Base-by-base conservation (phyloP, 2,888 invertebrate species). In the Heliconius ismenius region DNA sequence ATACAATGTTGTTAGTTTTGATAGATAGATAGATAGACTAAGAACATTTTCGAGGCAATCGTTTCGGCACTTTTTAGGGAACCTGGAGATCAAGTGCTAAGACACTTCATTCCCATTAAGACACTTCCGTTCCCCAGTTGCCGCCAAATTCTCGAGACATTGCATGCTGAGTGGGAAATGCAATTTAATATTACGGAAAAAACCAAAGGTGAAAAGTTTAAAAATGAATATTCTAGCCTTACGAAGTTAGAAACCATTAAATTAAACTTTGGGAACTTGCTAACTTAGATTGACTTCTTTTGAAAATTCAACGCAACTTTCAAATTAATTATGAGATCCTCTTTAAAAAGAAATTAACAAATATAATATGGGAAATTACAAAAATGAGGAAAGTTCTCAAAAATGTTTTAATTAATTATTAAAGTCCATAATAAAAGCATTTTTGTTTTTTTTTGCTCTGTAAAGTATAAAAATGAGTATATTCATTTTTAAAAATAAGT, bases 1-100 rank as follows among this genome's bases (percentile, higher is more conserved):
- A 54, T 74, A 69, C 67, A 58, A 68, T 24, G 36, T 36, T 62
- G 43, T 76, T 76, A 76, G 60, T 70, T 70, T 70, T 70, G n/a
- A 58, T 58, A 13, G 36, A n/a, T 54, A 28, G 4, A 54, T 28
- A 28, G 28, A 49, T 69, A 49, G 54, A 15, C n/a, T 15, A 58
- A n/a, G 1, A 54, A n/a, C n/a, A 32, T 54, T 54, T 54, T 64
- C 18, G 26, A 3, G 68, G 68, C 2, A 3, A n/a, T n/a, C 10
- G n/a, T n/a, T 36, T 28, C 4, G 28, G 28, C 32, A 32, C 7
- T 32, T 7, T 32, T 32, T 32, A 43, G 15, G 43, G 15, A 43
- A 43, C 43, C 13, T 43, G 32, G 11, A 6, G 15, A n/a, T 36
- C 3, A 4, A 43, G 43, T 15, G 4, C 1, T 43, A 43, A 43